A percentile compares a stretch with the other conserved stretches of the same genome.
phyloP scores from a whole-genome alignment of 2,113 vertebrate genomes.

The human (Homo sapiens) region DNA sequence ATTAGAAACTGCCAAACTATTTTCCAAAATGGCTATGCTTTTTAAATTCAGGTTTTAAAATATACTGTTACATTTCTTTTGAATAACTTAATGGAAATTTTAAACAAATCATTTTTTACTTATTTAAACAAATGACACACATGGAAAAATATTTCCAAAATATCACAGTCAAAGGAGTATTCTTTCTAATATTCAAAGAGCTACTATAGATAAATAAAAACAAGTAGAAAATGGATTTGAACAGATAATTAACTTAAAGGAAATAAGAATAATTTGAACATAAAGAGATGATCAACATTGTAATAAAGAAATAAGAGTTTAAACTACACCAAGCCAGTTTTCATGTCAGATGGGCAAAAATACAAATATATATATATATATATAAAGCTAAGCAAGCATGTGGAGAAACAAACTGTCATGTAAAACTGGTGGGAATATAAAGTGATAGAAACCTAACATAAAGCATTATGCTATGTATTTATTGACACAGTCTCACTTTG shows the following conservation, averaged over 20 bases:
- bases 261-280: conserved; percentile 34
- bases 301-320: not conserved
- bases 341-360: not conserved
- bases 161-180: not conserved
- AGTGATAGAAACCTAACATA: not conserved
- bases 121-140: not conserved
- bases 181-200: not conserved
- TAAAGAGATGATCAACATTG: not conserved
- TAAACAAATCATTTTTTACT: conserved; percentile 2
- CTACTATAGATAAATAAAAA: not conserved
- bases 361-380: no score
- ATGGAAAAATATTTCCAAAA: not conserved
- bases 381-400: not conserved
- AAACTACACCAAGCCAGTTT: not conserved
- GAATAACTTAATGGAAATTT: not conserved
- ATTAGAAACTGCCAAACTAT: not conserved
- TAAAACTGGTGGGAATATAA: not conserved
- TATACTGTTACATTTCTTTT: not conserved
- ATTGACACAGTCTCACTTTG: no score
- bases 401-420: not conserved
- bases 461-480: not conserved
- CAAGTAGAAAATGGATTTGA: conserved; percentile 6
- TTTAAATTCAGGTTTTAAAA: not conserved
- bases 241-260: not conserved
- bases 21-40: not conserved